Percentiles rank a stretch among this genome's conserved stretches.
Evolutionary conservation across 1,140 invertebrate species (phyloP).

Genomic region (Stegodyphus dumicola): DNA sequence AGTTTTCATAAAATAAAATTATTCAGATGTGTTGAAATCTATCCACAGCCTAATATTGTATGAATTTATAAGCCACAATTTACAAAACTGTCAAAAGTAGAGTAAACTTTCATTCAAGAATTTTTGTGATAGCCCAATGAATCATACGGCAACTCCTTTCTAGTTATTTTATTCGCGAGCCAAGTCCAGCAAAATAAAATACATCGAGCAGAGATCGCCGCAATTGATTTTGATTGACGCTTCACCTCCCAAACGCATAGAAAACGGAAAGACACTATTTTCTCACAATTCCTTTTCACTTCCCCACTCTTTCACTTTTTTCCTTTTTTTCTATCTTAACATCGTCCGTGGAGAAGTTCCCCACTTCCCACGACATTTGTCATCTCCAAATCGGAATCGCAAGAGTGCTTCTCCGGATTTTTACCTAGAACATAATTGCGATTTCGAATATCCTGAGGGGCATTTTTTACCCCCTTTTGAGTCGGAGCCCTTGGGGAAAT

Average conservation of each 20-base stretch:
- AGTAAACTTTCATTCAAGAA: too few relatives aligned
- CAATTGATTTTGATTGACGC: conserved; percentile 54
- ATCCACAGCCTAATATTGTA: too few relatives aligned
- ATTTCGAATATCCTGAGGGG: conserved; percentile 49
- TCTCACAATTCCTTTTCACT: conserved; percentile 12
- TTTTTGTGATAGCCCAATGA: too few relatives aligned
- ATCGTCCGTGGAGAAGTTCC: background rate
- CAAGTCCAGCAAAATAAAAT: conserved; percentile 9
- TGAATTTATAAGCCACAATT: too few relatives aligned
- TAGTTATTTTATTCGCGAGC: too few relatives aligned
- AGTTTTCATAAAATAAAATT: too few relatives aligned
- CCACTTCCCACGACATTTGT: conserved; percentile 25
- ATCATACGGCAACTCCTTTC: too few relatives aligned
- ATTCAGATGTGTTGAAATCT: too few relatives aligned
- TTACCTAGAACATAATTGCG: conserved; percentile 55
- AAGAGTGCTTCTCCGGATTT: conserved; percentile 49
- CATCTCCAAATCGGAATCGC: conserved; percentile 47
- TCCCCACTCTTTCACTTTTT: background rate
- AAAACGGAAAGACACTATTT: conserved; percentile 26
- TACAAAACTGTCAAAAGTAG: too few relatives aligned
- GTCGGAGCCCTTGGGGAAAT: background rate
- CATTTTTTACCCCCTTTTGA: conserved; percentile 41
- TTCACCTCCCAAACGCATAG: conserved; percentile 5
- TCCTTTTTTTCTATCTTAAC: conserved; percentile 37
- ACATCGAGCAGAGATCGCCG: conserved; percentile 20